Evolutionary conservation across 2,888 invertebrate genomes (phyloP).

Genomic region (Scaptomyza reducta): DNA sequence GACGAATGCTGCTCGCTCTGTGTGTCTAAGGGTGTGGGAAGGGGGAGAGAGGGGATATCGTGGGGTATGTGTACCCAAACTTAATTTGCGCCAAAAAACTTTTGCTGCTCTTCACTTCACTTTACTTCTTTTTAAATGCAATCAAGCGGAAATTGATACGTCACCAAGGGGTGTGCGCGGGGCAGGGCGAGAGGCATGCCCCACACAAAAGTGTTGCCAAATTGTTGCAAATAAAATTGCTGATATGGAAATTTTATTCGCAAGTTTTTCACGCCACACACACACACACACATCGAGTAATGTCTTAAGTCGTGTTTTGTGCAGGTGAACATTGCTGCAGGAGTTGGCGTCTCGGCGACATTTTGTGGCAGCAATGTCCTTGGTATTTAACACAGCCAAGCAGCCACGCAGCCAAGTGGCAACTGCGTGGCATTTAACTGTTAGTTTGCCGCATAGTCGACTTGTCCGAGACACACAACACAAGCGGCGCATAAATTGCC

Average conservation of each 20-base stretch:
- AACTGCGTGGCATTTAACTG: conserved; percentile 43
- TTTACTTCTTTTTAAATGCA: conserved; percentile 62
- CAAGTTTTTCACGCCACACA: conserved; percentile 57
- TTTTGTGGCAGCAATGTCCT: conserved; percentile 42
- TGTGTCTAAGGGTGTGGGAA: not conserved
- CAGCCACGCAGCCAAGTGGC: conserved; percentile 37
- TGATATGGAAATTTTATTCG: conserved; percentile 75
- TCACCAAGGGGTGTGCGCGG: conserved; percentile 43
- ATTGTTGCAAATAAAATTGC: conserved; percentile 79
- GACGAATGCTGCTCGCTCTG: conserved; percentile 28
- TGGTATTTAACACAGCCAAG: conserved; percentile 59
- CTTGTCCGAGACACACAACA: conserved; percentile 33
- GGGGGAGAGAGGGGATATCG: not conserved
- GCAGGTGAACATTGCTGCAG: not conserved
- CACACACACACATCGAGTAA: conserved; percentile 1
- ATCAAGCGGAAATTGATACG: conserved; percentile 79
- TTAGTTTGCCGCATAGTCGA: conserved; percentile 23
- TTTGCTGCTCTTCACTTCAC: conserved; percentile 27
- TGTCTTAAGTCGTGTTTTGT: conserved; percentile 11
- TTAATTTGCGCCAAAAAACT: conserved; percentile 73
- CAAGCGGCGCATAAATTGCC: conserved; percentile 52
- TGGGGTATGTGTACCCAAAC: conserved; percentile 45
- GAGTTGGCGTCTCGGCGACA: conserved; percentile 13
- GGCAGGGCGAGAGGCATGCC: not conserved
- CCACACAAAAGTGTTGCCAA: conserved; percentile 71